Percentiles rank a stretch among this genome's conserved stretches.
Conservation (phyloP, 2,113 vertebrate species). For the Opisthocomus hoazin region DNA sequence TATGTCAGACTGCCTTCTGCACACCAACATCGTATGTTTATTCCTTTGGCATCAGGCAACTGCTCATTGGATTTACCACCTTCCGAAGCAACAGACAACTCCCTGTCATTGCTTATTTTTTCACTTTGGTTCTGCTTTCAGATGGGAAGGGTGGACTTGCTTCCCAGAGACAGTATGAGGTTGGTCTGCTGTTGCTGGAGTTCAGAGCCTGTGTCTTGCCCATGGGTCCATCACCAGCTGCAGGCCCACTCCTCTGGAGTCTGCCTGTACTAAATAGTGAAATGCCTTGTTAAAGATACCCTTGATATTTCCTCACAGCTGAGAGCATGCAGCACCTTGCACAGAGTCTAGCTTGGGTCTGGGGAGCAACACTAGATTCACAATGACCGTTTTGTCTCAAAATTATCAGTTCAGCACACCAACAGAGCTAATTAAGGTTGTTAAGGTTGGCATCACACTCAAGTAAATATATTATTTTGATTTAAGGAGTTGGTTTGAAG, state of each 20-base stretch:
- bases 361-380: not conserved
- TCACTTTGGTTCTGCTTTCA: not conserved
- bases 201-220: not conserved
- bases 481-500: not conserved
- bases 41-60: not conserved
- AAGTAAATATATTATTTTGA: not conserved
- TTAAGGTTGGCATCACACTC: not conserved
- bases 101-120: not conserved
- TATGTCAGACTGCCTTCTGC: not conserved
- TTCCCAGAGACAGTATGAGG: not conserved
- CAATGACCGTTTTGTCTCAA: not conserved
- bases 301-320: not conserved
- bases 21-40: not conserved
- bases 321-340: not conserved
- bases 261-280: not conserved
- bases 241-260: not conserved
- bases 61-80: not conserved
- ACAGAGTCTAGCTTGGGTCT: not conserved
- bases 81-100: not conserved
- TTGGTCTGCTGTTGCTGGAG: not conserved
- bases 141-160: not conserved
- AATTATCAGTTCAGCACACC: not conserved
- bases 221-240: not conserved
- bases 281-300: not conserved
- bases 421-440: not conserved